Base-by-base conservation (phyloP, 2,113 vertebrate species). In the Misgurnus anguillicaudatus region DNA sequence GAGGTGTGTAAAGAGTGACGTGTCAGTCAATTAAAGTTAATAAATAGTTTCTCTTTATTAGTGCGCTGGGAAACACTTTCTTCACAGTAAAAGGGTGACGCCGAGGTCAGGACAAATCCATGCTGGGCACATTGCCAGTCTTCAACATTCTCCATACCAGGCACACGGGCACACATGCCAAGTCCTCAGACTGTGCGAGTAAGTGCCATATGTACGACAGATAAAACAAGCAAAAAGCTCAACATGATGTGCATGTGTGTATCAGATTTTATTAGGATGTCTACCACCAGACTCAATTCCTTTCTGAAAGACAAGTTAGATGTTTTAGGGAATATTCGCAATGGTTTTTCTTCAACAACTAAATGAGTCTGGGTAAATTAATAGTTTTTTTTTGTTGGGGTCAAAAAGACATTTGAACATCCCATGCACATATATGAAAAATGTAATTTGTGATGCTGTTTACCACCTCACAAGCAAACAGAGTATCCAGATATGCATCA, bases 31-130 rank as follows among this genome's bases (percentile, higher is more conserved):
- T 8, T 24, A 31, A 21, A 5, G 38, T 21, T 60, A 13, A 42
- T 38, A 36, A 57, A 53, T 31, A 36, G 19, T 78, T n/a, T 55
- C 57, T 72, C 47, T 72, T 4, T 39, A 16, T 61, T 19, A 10
- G 80, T 65, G 69, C 53, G 47, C 58, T 70, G 39, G 48, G 38
- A 83, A 31, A 76, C 24, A 64, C 70, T 71, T 65, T 75, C 72
- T 78, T 53, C 19, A 58, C 5, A 21, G 60, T 48, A 58, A 67
- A 79, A 80, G 48, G 66, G 73, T 67, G 64, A 80, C 39, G 60
- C 38, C 61, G 42, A 76, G 82, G 78, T 80, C 73, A 62, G 71
- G 19, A 21, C 17, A 75, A 67, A 77, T 72, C 66, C 47, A 41
- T 41, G 53, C 66, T 51, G 72, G 72, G 72, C 65, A 64, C 39